A percentile compares a stretch with the other conserved stretches of the same genome.
Conservation (phyloP, 2,888 invertebrate genomes). For the Acholoe squamosa region DNA sequence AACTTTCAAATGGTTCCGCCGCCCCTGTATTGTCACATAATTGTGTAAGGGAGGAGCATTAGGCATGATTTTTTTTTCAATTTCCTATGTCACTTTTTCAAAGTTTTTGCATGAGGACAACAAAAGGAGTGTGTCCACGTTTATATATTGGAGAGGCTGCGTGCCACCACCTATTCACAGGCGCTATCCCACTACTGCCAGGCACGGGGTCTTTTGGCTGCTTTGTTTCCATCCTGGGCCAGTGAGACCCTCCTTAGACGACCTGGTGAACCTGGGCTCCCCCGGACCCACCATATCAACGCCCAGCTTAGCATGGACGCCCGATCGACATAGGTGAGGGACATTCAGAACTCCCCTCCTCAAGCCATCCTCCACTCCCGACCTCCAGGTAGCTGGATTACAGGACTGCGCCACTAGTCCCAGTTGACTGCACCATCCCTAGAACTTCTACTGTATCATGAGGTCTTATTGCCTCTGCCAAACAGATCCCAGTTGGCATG, state of each 20-base stretch:
- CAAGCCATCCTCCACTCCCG: conserved; percentile 95
- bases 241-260: conserved; percentile 97
- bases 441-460: conserved; percentile 18
- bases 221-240: conserved; percentile 99
- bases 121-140: conserved; percentile 90
- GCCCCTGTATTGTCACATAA: too few relatives aligned
- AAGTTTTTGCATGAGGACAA: too few relatives aligned
- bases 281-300: too few relatives aligned
- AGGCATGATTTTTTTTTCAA: too few relatives aligned
- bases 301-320: conserved; percentile 93
- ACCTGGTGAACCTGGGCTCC: conserved; percentile 92
- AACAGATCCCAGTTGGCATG: too few relatives aligned
- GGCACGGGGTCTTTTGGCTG: conserved; percentile 99
- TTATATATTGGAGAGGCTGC: conserved; percentile 93
- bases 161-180: too few relatives aligned
- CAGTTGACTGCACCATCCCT: conserved; percentile 85
- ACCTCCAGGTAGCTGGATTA: conserved; percentile 99
- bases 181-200: too few relatives aligned
- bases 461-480: too few relatives aligned
- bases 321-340: conserved; percentile 92
- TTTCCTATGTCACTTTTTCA: too few relatives aligned
- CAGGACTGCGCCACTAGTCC: too few relatives aligned
- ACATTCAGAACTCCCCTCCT: conserved; percentile 91
- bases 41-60: too few relatives aligned
- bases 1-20: too few relatives aligned